Conservation (phyloP, 2,888 invertebrate genomes). For the Shargacucullia verbasci region DNA sequence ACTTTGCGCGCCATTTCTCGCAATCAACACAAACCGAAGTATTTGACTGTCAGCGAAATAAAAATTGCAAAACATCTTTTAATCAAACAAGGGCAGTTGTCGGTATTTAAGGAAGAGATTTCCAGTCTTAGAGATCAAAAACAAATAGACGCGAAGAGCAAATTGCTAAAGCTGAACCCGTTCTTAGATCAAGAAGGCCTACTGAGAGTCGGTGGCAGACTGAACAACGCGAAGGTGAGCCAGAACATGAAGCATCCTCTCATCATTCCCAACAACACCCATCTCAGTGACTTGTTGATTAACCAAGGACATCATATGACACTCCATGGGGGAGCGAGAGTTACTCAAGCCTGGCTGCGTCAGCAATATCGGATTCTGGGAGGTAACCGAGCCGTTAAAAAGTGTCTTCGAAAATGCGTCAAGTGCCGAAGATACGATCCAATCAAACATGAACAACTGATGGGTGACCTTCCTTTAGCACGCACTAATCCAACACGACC, state of each 20-base stretch:
- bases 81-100: too few relatives aligned
- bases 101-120: too few relatives aligned
- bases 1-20: neutral
- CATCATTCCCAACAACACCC: neutral
- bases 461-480: slow-evolving; percentile 14
- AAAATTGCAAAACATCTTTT: neutral
- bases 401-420: slow-evolving; percentile 1
- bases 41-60: neutral
- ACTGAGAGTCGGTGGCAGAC: neutral
- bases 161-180: neutral
- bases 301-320: slow-evolving; percentile 6
- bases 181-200: neutral
- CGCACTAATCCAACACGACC: slow-evolving; percentile 6
- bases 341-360: neutral
- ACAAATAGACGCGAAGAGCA: neutral
- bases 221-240: neutral
- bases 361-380: slow-evolving; percentile 2
- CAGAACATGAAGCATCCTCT: neutral
- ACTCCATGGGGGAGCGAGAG: neutral
- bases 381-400: neutral
- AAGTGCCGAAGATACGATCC: neutral
- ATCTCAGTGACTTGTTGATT: neutral
- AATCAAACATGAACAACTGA: slow-evolving; percentile 5
- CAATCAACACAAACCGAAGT: neutral
- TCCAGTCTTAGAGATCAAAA: slow-evolving; percentile 1